phyloP scores from a whole-genome alignment of 2,888 invertebrate genomes.

The Diadromus collaris region DNA sequence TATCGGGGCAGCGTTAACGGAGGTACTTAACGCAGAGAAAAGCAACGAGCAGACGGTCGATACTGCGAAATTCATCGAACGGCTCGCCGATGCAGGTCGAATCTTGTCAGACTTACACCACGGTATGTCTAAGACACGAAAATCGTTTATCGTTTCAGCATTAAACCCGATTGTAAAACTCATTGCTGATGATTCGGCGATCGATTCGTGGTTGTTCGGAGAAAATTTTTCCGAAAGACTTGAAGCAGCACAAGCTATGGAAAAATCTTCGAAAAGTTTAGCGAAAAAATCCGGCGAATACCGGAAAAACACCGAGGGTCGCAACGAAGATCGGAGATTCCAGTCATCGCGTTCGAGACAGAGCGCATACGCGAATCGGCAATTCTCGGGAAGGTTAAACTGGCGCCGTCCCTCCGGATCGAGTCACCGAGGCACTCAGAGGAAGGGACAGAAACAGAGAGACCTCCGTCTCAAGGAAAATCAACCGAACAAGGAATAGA shows the following conservation, averaged over 20 bases:
- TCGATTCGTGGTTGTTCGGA: slow-evolving; percentile 42
- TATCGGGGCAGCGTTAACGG: slow-evolving; percentile 49
- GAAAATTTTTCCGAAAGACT: slow-evolving; percentile 49
- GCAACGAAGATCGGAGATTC: slow-evolving; percentile 35
- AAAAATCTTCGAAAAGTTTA: slow-evolving; percentile 48
- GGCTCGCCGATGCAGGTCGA: slow-evolving; percentile 48
- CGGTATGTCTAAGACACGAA: slow-evolving; percentile 50
- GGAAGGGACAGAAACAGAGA: slow-evolving; percentile 53
- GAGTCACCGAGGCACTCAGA: slow-evolving; percentile 55
- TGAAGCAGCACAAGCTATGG: slow-evolving; percentile 45
- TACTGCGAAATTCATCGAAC: slow-evolving; percentile 43
- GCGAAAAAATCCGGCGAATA: slow-evolving; percentile 18
- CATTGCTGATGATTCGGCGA: slow-evolving; percentile 41
- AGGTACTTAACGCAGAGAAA: slow-evolving; percentile 37
- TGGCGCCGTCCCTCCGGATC: slow-evolving; percentile 47
- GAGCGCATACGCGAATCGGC: background rate
- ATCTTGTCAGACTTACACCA: slow-evolving; percentile 54
- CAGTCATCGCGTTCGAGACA: slow-evolving; percentile 18
- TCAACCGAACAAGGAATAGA: slow-evolving; percentile 41
- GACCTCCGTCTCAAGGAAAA: slow-evolving; percentile 47
- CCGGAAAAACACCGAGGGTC: slow-evolving; percentile 23
- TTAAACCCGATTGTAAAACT: slow-evolving; percentile 45
- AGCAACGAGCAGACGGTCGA: slow-evolving; percentile 28
- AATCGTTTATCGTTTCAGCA: slow-evolving; percentile 44
- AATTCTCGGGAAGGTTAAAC: slow-evolving; percentile 25